Evolutionary conservation across 2,888 invertebrate genomes (phyloP).

Genomic region (Morpho helenor): DNA sequence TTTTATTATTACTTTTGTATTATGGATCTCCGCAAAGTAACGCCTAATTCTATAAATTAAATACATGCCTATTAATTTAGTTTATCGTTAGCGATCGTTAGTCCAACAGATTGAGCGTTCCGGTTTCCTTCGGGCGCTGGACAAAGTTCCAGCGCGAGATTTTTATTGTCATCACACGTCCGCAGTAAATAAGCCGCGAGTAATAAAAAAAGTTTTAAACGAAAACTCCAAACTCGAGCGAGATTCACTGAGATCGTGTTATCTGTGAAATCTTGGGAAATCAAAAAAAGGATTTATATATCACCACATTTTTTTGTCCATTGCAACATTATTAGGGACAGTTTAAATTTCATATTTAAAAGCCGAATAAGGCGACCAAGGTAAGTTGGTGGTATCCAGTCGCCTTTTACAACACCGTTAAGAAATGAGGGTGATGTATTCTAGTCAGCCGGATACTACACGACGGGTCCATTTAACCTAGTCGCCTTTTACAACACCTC

Average conservation of each 20-base stretch:
- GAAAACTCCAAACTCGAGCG: slow-evolving; percentile 7
- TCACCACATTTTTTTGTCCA: slow-evolving; percentile 1
- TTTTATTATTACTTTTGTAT: too few relatives aligned
- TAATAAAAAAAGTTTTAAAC: slow-evolving; percentile 13
- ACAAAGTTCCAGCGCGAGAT: slow-evolving; percentile 3
- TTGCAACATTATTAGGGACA: neutral
- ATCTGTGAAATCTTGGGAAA: slow-evolving; percentile 11
- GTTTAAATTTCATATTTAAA: slow-evolving; percentile 3
- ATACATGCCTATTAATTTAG: too few relatives aligned
- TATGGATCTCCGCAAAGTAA: too few relatives aligned
- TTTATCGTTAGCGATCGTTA: neutral
- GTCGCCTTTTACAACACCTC: too few relatives aligned
- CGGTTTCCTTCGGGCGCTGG: neutral
- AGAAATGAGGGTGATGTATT: too few relatives aligned
- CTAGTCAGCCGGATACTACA: too few relatives aligned
- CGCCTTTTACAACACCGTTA: too few relatives aligned
- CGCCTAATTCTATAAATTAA: too few relatives aligned
- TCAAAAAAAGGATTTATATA: slow-evolving; percentile 10
- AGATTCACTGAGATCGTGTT: slow-evolving; percentile 7
- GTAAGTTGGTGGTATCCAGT: neutral
- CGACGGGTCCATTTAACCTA: too few relatives aligned
- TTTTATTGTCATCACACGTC: slow-evolving; percentile 12
- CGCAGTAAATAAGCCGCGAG: slow-evolving; percentile 10
- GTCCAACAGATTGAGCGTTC: neutral
- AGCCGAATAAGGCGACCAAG: neutral